A percentile compares a stretch with the other conserved stretches of the same genome.
These are phyloP conservation scores for Phortica variegata DNA, from an alignment of 1,140 invertebrate genomes.

Conservation along the genomic window DNA sequence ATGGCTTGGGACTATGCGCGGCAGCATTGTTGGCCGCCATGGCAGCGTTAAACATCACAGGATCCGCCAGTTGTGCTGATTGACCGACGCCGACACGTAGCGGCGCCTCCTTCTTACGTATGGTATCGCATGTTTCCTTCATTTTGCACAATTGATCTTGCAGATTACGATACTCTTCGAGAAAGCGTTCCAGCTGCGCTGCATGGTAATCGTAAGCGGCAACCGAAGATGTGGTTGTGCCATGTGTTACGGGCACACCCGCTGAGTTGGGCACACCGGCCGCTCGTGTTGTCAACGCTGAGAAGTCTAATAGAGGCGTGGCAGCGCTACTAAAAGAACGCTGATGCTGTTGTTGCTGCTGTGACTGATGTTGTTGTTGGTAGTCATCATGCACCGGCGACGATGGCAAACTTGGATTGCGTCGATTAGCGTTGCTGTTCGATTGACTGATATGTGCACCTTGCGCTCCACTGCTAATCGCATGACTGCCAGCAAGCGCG, in stretches of 20 bases:
- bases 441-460: slow-evolving; percentile 13
- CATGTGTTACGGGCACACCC: slow-evolving; percentile 43
- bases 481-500: slow-evolving; percentile 12
- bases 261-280: slow-evolving; percentile 29
- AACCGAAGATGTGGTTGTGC: slow-evolving; percentile 53
- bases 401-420: slow-evolving; percentile 41
- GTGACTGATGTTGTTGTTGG: no score
- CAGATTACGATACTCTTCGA: slow-evolving; percentile 73
- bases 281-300: slow-evolving; percentile 32
- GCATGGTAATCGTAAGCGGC: slow-evolving; percentile 73
- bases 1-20: slow-evolving; percentile 56
- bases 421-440: slow-evolving; percentile 3
- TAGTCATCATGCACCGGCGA: slow-evolving; percentile 35
- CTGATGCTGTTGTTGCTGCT: slow-evolving; percentile 32
- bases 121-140: slow-evolving; percentile 72
- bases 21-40: slow-evolving; percentile 40
- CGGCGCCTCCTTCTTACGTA: slow-evolving; percentile 60
- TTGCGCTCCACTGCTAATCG: slow-evolving; percentile 10
- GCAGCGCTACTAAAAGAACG: slow-evolving; percentile 49
- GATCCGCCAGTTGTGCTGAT: slow-evolving; percentile 50
- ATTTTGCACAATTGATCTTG: slow-evolving; percentile 75
- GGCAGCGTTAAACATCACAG: slow-evolving; percentile 49
- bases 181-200: slow-evolving; percentile 72
- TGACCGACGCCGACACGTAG: slow-evolving; percentile 52
- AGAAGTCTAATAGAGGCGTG: slow-evolving; percentile 50